These are phyloP conservation scores for Helicoverpa assulta DNA, from an alignment of 2,888 invertebrate species.

Conservation along the genomic window DNA sequence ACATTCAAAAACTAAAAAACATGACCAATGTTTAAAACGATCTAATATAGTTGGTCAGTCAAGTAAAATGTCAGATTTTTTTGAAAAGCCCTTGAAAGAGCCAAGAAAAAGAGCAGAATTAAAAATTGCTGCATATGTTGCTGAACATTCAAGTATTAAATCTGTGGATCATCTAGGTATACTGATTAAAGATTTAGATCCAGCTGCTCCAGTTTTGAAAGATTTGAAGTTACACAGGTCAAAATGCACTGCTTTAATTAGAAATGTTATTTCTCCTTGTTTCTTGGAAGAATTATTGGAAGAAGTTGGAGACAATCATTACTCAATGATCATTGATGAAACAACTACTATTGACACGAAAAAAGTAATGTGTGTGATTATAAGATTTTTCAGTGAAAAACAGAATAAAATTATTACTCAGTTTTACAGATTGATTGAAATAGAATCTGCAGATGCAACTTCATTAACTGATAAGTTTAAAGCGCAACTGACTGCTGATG, in stretches of 20 bases:
- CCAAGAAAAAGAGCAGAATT: conserved; percentile 49
- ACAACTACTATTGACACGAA: conserved; percentile 58
- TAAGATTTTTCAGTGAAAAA: conserved; percentile 20
- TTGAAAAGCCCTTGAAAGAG: conserved; percentile 41
- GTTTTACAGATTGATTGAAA: conserved; percentile 15
- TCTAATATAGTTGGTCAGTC: conserved; percentile 12
- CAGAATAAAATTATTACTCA: conserved; percentile 17
- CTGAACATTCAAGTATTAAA: conserved; percentile 40
- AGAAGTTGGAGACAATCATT: conserved; percentile 64
- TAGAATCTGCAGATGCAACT: conserved; percentile 13
- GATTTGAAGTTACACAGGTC: conserved; percentile 55
- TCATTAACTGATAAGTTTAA: background rate
- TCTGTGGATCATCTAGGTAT: conserved; percentile 51
- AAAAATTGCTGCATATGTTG: conserved; percentile 55
- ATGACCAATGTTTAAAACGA: conserved; percentile 31
- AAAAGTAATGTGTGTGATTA: conserved; percentile 29
- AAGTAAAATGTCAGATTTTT: conserved; percentile 24
- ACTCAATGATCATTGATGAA: conserved; percentile 67
- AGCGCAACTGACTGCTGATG: conserved; percentile 22
- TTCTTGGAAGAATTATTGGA: conserved; percentile 63
- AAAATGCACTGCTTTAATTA: conserved; percentile 66
- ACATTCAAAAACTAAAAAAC: conserved; percentile 63
- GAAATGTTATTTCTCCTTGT: conserved; percentile 66
- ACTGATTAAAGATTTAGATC: conserved; percentile 47
- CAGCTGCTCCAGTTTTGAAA: conserved; percentile 52